phyloP scores from a whole-genome alignment of 2,797 vertebrate genomes.

The Nannoperca australis region DNA sequence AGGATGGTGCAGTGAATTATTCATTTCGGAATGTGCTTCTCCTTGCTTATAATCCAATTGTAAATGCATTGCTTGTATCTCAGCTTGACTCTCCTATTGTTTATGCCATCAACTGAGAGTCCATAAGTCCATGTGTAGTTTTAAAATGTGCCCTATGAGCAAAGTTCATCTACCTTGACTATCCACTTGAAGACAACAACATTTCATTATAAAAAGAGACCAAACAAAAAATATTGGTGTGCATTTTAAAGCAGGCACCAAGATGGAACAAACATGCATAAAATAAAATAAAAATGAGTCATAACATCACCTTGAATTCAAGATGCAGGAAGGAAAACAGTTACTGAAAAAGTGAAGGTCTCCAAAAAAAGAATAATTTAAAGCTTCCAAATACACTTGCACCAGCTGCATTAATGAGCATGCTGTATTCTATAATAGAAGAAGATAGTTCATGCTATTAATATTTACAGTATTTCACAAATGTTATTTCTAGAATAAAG shows the following conservation, averaged over 20 bases:
- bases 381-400: background rate
- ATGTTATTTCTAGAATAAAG: no score
- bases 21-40: conserved; percentile 55
- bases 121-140: conserved; percentile 33
- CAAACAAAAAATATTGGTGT: background rate
- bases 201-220: background rate
- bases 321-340: background rate
- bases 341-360: background rate
- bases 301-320: conserved; percentile 4
- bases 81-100: conserved; percentile 35
- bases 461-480: background rate
- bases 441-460: background rate
- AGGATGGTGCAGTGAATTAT: conserved; percentile 60
- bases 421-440: background rate
- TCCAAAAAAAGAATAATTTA: background rate
- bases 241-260: conserved; percentile 10
- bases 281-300: conserved; percentile 2
- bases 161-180: conserved; percentile 19
- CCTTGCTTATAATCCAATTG: conserved; percentile 43
- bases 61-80: conserved; percentile 48
- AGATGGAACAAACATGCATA: conserved; percentile 13
- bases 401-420: background rate
- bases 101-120: conserved; percentile 36
- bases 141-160: conserved; percentile 25
- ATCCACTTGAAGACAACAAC: conserved; percentile 9